Evolutionary conservation across 1,140 invertebrate species (phyloP).

Genomic region (Drosophila suzukii): DNA sequence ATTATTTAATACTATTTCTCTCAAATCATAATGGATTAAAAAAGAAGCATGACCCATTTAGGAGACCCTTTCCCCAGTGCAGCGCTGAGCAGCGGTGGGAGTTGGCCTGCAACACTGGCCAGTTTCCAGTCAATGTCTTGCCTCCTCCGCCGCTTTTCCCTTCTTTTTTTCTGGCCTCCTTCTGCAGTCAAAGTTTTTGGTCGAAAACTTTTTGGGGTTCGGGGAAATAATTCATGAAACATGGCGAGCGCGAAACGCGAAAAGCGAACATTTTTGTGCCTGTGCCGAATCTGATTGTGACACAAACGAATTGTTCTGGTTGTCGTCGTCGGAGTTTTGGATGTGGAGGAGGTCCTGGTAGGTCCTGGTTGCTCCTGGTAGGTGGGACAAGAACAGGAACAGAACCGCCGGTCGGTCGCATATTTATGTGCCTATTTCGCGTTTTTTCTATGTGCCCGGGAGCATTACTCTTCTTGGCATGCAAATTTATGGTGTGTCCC

Average conservation of each 20-base stretch:
- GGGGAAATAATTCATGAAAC: constrained; percentile 81
- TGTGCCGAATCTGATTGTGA: constrained; percentile 81
- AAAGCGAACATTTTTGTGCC: constrained; percentile 77
- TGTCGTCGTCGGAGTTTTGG: constrained; percentile 53
- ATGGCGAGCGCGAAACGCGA: constrained; percentile 76
- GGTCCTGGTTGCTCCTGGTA: neutral
- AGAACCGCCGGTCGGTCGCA: constrained; percentile 44
- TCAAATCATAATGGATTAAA: too few species aligned
- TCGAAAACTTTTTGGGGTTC: constrained; percentile 67
- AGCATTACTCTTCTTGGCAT: constrained; percentile 70
- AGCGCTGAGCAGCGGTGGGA: constrained; percentile 26
- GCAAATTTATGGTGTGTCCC: constrained; percentile 82
- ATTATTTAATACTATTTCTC: too few species aligned
- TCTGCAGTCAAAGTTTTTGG: constrained; percentile 71
- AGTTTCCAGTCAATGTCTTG: constrained; percentile 64
- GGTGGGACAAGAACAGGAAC: constrained; percentile 6
- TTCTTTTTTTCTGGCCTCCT: constrained; percentile 32
- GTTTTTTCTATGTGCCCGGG: constrained; percentile 54
- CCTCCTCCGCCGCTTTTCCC: constrained; percentile 13
- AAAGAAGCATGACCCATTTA: neutral
- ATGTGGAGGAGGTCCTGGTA: constrained; percentile 2
- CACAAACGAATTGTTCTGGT: constrained; percentile 81
- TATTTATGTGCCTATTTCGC: constrained; percentile 79
- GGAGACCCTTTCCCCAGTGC: constrained; percentile 3
- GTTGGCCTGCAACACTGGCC: constrained; percentile 34